A percentile compares a stretch with the other conserved stretches of the same genome.
These are phyloP conservation scores for Lepidonotus clava DNA, from an alignment of 2,888 invertebrate genomes.

Conservation along the genomic window DNA sequence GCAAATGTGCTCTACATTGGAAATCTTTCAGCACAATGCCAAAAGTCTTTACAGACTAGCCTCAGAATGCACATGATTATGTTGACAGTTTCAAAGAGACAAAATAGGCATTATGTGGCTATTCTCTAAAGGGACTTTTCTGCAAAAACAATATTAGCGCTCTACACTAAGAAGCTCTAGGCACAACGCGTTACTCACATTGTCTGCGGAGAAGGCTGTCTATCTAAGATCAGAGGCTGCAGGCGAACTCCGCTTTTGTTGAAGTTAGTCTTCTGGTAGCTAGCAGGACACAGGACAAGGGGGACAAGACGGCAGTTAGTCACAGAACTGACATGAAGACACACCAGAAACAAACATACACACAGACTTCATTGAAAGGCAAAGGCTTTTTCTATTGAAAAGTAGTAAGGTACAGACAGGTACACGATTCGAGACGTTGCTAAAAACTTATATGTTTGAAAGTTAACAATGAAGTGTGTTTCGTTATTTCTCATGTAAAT, in stretches of 20 bases:
- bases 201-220: neutral
- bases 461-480: too few species aligned
- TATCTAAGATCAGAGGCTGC: constrained; percentile 7
- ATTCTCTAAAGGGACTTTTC: too few species aligned
- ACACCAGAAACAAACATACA: too few species aligned
- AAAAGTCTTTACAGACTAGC: neutral
- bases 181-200: constrained; percentile 12
- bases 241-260: neutral
- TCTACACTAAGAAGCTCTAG: neutral
- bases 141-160: neutral
- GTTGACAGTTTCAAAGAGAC: too few species aligned
- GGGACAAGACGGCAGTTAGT: constrained; percentile 6
- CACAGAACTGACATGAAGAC: too few species aligned
- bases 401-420: too few species aligned
- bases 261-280: constrained; percentile 21
- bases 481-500: too few species aligned
- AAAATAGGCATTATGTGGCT: too few species aligned
- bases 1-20: neutral
- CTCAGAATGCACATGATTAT: neutral
- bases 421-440: too few species aligned
- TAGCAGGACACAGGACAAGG: constrained; percentile 3
- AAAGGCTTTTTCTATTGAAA: too few species aligned
- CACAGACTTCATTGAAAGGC: too few species aligned
- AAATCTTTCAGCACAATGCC: neutral
- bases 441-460: too few species aligned